Conservation (phyloP, 2,888 invertebrate species). For the Eumerus sabulonum region DNA sequence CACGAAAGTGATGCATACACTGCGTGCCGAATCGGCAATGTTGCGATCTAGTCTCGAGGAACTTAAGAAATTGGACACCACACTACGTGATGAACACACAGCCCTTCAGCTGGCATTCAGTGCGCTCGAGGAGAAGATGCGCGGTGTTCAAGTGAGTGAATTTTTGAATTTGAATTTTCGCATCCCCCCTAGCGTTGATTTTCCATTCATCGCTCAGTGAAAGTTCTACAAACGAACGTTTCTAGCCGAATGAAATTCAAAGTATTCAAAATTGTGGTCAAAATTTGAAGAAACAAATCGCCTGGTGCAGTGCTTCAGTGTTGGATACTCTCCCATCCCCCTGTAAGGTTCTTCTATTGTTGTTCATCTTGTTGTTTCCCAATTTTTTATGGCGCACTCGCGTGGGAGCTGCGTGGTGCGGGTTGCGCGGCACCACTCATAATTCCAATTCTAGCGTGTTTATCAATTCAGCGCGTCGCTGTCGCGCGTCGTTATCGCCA, state of each 20-base stretch:
- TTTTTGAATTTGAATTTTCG: neutral
- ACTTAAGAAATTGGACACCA: conserved; percentile 90
- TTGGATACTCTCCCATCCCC: too few species aligned
- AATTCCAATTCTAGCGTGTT: conserved; percentile 33
- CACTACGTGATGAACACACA: conserved; percentile 95
- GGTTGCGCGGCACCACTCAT: too few species aligned
- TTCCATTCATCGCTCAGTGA: neutral
- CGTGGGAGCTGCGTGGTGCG: too few species aligned
- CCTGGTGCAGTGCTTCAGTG: too few species aligned
- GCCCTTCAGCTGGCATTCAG: conserved; percentile 95
- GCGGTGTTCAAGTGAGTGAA: conserved; percentile 85
- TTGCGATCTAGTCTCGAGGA: conserved; percentile 86
- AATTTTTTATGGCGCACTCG: too few species aligned
- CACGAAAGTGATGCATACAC: conserved; percentile 82
- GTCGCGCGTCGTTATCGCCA: conserved; percentile 50
- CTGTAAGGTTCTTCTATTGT: too few species aligned
- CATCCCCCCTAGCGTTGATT: conserved; percentile 7
- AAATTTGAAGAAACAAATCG: too few species aligned
- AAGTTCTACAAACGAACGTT: too few species aligned
- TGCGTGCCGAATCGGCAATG: conserved; percentile 87
- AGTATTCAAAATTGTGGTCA: too few species aligned
- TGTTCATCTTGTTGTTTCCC: too few species aligned
- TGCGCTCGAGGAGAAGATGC: conserved; percentile 92
- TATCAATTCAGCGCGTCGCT: conserved; percentile 43
- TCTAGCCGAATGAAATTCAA: too few species aligned